Conservation (phyloP, 2,888 invertebrate species). For the Bugulina stolonifera region DNA sequence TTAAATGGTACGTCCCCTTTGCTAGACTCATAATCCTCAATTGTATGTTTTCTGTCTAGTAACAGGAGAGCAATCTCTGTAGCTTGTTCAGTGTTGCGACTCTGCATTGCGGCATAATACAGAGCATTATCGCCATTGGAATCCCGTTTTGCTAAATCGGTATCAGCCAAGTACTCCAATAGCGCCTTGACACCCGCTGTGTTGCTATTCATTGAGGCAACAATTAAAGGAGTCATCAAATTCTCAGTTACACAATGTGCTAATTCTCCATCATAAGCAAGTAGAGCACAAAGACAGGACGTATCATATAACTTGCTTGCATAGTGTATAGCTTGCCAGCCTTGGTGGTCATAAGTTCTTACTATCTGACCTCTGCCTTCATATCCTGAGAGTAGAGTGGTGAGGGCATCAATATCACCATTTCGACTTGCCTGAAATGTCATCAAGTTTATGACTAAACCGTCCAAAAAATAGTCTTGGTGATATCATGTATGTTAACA, state of each 20-base stretch:
- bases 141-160: not conserved
- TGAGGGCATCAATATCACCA: not conserved
- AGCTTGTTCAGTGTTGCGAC: not conserved
- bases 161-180: not conserved
- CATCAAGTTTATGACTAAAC: no score
- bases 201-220: not conserved
- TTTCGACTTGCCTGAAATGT: not conserved
- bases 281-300: not conserved
- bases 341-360: not conserved
- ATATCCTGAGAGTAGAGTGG: not conserved
- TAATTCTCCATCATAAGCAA: not conserved
- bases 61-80: not conserved
- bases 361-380: not conserved
- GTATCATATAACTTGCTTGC: not conserved
- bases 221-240: not conserved
- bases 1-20: not conserved
- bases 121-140: not conserved
- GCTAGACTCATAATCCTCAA: not conserved
- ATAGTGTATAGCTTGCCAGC: not conserved
- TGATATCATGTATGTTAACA: no score
- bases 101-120: not conserved
- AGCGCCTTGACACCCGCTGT: not conserved
- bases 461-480: no score
- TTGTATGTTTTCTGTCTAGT: not conserved
- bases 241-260: not conserved